Base-by-base conservation (phyloP, 1,140 invertebrate species). In the Samia ricini region DNA sequence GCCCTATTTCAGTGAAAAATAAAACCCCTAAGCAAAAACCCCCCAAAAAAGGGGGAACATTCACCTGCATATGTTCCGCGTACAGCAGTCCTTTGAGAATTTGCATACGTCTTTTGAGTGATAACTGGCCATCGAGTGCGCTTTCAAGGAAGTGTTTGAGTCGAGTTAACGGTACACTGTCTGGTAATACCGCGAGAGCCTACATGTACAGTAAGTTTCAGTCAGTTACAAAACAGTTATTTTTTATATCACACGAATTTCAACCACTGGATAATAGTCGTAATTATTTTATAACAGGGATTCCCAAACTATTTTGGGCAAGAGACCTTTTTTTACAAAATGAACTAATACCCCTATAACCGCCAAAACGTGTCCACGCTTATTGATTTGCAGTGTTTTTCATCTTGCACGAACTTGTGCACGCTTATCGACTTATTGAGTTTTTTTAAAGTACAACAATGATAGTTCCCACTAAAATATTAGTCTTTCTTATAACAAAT, bases 31-130 rank as follows among this genome's bases (percentile, higher is more conserved):
- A n/a, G n/a, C n/a, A n/a, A n/a, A n/a, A n/a, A n/a, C n/a, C n/a
- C n/a, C 33, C 3, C 15, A 42, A 56, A 29, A 29, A 23, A n/a
- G 23, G 10, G 8, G n/a, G 21, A 21, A 21, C 2, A 22, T n/a
- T 56, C 72, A 91, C 90, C 85, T 96, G 94, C 50, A 96, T 90
- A 83, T 96, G 94, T 88, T 98, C 96, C 0, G 97, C 95, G 74
- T 96, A 95, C 10, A 97, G 81, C 22, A 98, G 84, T 18, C 96
- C 96, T 77, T 95, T 96, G 33, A 97, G 91, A 1, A 98, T 92
- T 82, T 98, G 95, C 10, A 92, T 93, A 51, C 93, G 91, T 56
- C 96, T 90, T 66, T 94, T 93, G 22, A 94, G 91, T 10, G 94
- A 93, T 2, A 96, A 92, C 61, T 95, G 93, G 36, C 94, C 93